phyloP scores from a whole-genome alignment of 2,113 vertebrate species.

The Leptosomus discolor region DNA sequence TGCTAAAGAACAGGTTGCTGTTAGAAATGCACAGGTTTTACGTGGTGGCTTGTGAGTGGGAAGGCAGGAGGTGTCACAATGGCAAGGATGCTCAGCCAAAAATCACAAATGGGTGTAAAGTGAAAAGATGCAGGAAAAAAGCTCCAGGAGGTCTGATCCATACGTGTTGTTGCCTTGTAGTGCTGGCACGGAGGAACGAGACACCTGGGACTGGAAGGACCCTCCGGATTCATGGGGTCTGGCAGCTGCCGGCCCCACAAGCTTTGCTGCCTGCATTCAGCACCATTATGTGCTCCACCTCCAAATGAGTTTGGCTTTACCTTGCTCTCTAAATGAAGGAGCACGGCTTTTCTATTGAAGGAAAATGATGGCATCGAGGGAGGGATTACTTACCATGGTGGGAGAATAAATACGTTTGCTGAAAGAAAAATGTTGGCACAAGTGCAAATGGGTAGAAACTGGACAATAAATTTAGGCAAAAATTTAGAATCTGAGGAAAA shows the following conservation, averaged over 20 bases:
- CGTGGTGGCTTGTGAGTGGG: background rate
- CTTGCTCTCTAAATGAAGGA: background rate
- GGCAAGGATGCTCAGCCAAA: background rate
- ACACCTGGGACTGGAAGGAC: background rate
- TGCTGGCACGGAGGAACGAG: background rate
- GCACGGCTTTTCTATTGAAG: background rate
- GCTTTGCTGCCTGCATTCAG: background rate
- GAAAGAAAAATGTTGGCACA: background rate
- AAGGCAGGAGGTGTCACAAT: background rate
- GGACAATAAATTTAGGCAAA: background rate
- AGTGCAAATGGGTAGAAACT: background rate
- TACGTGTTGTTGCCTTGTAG: background rate
- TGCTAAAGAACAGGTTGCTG: background rate
- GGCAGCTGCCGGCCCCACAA: background rate
- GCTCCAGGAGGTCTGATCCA: background rate
- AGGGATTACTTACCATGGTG: background rate
- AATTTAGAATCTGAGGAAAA: background rate
- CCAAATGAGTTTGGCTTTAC: background rate
- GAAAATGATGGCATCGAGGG: background rate
- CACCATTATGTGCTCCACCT: background rate
- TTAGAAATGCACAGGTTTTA: background rate
- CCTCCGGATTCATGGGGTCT: background rate
- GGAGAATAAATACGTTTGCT: background rate
- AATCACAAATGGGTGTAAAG: background rate
- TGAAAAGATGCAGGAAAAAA: background rate